Percentiles rank a stretch among this genome's conserved stretches.
phyloP scores from a whole-genome alignment of 2,113 vertebrate species.

The Lophura nycthemera region DNA sequence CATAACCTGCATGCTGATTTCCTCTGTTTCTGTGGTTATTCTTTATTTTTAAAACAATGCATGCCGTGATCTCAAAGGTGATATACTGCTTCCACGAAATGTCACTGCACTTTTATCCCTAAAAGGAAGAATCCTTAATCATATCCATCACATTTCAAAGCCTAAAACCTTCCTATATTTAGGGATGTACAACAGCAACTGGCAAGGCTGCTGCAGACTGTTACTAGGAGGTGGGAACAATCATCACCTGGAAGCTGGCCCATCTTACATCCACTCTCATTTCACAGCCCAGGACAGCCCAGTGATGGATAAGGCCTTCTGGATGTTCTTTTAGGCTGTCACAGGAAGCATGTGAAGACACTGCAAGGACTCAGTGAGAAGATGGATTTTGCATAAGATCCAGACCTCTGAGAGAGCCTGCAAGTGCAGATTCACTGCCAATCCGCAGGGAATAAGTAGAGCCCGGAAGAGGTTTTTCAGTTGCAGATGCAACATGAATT shows the following conservation, averaged over 20 bases:
- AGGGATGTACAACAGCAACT: not conserved
- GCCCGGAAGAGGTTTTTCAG: constrained; percentile 22
- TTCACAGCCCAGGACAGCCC: not conserved
- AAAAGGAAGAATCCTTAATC: constrained; percentile 30
- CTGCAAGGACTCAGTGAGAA: not conserved
- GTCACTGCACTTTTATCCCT: constrained; percentile 11
- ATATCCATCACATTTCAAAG: constrained; percentile 1
- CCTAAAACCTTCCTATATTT: constrained; percentile 38
- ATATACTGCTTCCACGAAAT: not conserved
- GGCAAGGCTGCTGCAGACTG: constrained; percentile 38
- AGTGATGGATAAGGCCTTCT: not conserved
- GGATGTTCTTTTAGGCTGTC: not conserved
- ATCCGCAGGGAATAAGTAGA: constrained; percentile 9
- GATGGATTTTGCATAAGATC: not conserved
- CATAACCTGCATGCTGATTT: not conserved
- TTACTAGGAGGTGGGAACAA: not conserved
- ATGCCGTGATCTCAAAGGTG: not conserved
- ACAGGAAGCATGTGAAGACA: not conserved
- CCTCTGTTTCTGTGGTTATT: not conserved
- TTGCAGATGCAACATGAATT: constrained; percentile 12
- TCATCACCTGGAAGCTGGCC: constrained; percentile 37
- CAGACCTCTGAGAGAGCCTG: not conserved
- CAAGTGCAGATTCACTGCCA: constrained; percentile 9
- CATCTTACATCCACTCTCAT: not conserved
- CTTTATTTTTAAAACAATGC: constrained; percentile 3